A percentile compares a stretch with the other conserved stretches of the same genome.
Conservation (phyloP, 2,797 vertebrate genomes). For the Arnoldichthys spilopterus region DNA sequence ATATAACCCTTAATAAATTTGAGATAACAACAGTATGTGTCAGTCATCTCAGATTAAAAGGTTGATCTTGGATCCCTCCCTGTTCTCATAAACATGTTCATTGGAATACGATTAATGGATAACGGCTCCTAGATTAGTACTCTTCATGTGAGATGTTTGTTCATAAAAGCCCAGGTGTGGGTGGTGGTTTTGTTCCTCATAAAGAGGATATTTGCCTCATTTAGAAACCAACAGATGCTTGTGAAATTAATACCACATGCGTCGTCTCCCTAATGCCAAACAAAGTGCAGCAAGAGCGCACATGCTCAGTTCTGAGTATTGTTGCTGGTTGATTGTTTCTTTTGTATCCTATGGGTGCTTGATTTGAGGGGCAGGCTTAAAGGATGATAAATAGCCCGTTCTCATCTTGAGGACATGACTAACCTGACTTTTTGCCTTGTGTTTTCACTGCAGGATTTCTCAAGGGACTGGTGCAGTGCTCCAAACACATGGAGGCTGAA, state of each 20-base stretch:
- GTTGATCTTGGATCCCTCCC: neutral
- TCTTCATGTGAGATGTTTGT: neutral
- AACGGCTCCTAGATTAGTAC: neutral
- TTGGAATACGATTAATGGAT: neutral
- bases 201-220: slow-evolving; percentile 30
- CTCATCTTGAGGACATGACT: neutral
- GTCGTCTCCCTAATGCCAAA: slow-evolving; percentile 7
- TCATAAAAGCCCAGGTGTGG: neutral
- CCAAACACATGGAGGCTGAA: slow-evolving; percentile 60
- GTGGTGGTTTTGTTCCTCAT: slow-evolving; percentile 33
- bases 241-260: slow-evolving; percentile 24
- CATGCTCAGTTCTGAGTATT: neutral
- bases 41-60: neutral
- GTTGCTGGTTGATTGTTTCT: neutral
- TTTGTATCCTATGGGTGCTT: neutral
- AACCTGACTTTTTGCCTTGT: slow-evolving; percentile 33
- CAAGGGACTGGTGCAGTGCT: slow-evolving; percentile 44
- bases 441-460: slow-evolving; percentile 64
- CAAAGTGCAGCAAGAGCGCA: neutral
- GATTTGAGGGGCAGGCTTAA: slow-evolving; percentile 7
- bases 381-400: neutral
- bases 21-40: neutral
- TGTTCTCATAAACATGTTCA: neutral
- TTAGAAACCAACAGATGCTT: slow-evolving; percentile 26
- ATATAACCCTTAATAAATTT: slow-evolving; percentile 23